phyloP scores from a whole-genome alignment of 2,797 vertebrate species.

The Propithecus deckenii region DNA sequence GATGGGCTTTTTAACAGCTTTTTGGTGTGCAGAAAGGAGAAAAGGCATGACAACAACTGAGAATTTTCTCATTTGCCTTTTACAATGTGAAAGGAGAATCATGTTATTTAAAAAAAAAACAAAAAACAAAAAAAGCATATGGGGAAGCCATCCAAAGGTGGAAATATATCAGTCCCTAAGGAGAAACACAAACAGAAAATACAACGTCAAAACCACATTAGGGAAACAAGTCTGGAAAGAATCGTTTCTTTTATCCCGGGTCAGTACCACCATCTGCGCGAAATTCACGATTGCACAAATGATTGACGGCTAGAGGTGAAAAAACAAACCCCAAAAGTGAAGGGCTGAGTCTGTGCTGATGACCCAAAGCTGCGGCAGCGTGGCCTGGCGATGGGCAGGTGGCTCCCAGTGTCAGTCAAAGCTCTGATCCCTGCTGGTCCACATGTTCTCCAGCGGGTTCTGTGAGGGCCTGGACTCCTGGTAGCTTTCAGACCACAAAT shows the following conservation, averaged over 20 bases:
- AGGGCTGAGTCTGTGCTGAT: no score
- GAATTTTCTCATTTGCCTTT: neutral
- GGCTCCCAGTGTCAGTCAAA: neutral
- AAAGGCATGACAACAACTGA: neutral
- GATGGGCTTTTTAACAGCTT: neutral
- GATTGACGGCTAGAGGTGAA: neutral
- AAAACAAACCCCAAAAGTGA: neutral
- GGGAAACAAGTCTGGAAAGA: neutral
- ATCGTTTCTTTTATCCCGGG: neutral
- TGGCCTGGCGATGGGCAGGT: rapidly evolving
- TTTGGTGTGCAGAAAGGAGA: neutral
- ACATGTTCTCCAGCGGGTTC: neutral
- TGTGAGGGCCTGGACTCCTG: rapidly evolving
- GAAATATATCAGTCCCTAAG: neutral
- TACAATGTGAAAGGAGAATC: neutral
- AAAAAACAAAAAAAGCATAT: neutral
- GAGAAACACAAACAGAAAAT: neutral
- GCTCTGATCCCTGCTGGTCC: neutral
- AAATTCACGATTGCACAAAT: neutral
- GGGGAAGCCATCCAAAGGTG: neutral
- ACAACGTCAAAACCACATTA: neutral
- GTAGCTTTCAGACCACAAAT: no score
- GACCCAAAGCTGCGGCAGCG: rapidly evolving
- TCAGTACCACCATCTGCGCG: neutral
- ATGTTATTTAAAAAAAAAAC: no score